Evolutionary conservation across 2,797 vertebrate species (phyloP), one percentile per base, ranked within the genome.

Genomic region (Diplodus sargus): DNA sequence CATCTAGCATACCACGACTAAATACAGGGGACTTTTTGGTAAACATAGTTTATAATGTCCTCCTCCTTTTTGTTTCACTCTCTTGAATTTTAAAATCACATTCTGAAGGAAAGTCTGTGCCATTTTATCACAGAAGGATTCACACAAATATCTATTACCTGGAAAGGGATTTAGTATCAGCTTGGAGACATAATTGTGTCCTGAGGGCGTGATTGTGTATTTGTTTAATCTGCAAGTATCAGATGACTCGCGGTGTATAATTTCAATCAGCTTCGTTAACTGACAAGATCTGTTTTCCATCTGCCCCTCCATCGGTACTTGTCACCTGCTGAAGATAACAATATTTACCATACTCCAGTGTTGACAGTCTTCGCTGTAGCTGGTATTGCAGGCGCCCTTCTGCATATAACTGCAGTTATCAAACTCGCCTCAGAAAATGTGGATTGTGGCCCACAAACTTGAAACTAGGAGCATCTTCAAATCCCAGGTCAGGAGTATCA

Each of bases 141-240:
- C 60, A 30, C 34, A 69, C 69, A 68, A 76, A 67, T 42, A 53
- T 51, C 25, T 47, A 28, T 53, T 34, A 47, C 67, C 68, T 77
- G 42, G 71, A 23, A 70, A 60, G 1, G 16, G 30, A 34, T 48
- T 60, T 60, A 7, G 65, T 70, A 68, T 82, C 75, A 68, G 60
- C 54, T 39, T 52, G 12, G 49, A 76, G 68, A 51, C 75, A 17
- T 69, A 71, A 66, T 45, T 78, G 52, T 76, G 45, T 74, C 70
- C 63, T 62, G 60, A 52, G 60, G 56, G 43, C 69, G 45, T 76
- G 70, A 63, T 72, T 68, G 49, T 83, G 51, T 70, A 30, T 76
- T 65, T 82, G 54, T 79, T 77, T 68, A 79, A 85, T 79, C 28
- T 66, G 28, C 23, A 58, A 7, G 18, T 81, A 80, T 59, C 67